Percentiles rank a stretch among this genome's conserved stretches.
Evolutionary conservation across 2,888 invertebrate species (phyloP).

Genomic region (Altica lythri): DNA sequence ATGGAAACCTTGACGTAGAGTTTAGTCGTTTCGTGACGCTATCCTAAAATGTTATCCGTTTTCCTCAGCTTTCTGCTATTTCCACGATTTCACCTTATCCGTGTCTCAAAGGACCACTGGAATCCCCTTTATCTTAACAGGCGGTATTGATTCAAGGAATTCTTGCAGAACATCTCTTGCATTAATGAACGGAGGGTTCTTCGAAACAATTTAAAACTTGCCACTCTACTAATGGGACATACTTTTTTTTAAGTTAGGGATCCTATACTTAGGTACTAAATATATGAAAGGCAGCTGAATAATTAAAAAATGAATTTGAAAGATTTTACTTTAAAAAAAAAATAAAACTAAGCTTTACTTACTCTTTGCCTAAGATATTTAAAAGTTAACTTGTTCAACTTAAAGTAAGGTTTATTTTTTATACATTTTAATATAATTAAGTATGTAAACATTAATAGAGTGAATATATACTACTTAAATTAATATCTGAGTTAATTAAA

Average conservation of each 20-base stretch:
- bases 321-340: no score
- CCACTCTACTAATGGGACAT: neutral
- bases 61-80: neutral
- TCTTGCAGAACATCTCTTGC: conserved; percentile 3
- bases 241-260: neutral
- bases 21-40: neutral
- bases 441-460: no score
- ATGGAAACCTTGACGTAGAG: neutral
- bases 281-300: no score
- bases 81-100: neutral
- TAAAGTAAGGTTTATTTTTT: no score
- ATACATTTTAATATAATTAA: no score
- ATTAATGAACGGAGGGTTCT: neutral
- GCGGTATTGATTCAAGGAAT: neutral
- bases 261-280: no score
- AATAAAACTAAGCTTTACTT: no score
- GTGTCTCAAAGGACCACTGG: neutral
- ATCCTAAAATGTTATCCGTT: conserved; percentile 3
- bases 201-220: neutral
- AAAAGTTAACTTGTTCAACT: no score
- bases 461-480: no score
- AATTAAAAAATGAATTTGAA: no score
- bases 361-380: no score
- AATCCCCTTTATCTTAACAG: conserved; percentile 1
- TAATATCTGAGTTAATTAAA: no score